Base-by-base conservation (phyloP, 2,797 vertebrate genomes). In the Taeniopygia guttata region DNA sequence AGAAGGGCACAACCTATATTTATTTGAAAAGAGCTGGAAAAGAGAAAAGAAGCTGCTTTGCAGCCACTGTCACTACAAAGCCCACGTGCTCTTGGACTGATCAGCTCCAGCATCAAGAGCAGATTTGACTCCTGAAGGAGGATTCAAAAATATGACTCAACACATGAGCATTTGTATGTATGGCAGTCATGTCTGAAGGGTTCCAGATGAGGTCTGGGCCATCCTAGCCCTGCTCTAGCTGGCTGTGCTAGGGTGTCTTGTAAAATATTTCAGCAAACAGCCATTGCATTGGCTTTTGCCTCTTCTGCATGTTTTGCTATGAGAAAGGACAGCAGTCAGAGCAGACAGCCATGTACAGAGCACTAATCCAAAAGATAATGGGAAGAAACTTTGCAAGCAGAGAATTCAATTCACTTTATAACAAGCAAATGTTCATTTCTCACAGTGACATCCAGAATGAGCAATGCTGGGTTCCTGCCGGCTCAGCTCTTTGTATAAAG, bases 331-430 rank as follows among this genome's bases (percentile, higher is more conserved):
- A 94, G 84, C 81, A 92, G 88, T 89, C 45, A 42, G 63, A 91
- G 81, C 78, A 82, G 94, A n/a, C 91, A 96, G 83, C 56, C 93
- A 67, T 1, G n/a, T 51, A 32, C 36, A 62, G 63, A 79, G 34
- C 1, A 0, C 59, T 90, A 89, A 93, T 81, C 78, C 87, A 87
- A 85, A 89, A 73, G 89, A 82, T 83, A 95, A 95, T 79, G 82
- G 83, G 59, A 70, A 96, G 79, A 86, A 60, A 54, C 66, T 79
- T 80, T 42, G n/a, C 52, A 64, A 89, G 81, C 69, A 43, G 89
- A 90, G 80, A 87, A 92, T 84, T 59, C 86, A 74, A 90, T 82
- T 90, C 67, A 11, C 67, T 89, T 86, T 66, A 23, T 43, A 88
- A 72, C 52, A 59, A 67, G 64, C 29, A 87, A 79, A 60, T 2